These are phyloP conservation scores for Mesitornis unicolor DNA, from an alignment of 2,113 vertebrate species.

Conservation along the genomic window DNA sequence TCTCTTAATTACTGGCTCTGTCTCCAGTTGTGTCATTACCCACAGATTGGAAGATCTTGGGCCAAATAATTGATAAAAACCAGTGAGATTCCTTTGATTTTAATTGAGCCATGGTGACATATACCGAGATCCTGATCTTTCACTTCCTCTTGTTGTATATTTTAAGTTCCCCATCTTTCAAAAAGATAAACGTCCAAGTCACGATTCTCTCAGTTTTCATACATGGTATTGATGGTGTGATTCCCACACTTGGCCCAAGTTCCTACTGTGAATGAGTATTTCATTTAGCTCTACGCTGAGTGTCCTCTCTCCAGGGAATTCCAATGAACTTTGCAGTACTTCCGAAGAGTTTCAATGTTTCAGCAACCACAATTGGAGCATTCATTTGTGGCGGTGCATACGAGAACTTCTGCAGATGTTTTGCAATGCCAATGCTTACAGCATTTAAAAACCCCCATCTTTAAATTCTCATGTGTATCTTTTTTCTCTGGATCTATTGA, in stretches of 20 bases:
- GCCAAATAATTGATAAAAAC: conserved; percentile 27
- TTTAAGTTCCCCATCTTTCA: background rate
- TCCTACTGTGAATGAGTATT: conserved; percentile 1
- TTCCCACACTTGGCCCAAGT: background rate
- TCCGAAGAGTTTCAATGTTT: background rate
- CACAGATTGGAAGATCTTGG: conserved; percentile 21
- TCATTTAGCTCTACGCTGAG: background rate
- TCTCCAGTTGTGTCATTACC: conserved; percentile 51
- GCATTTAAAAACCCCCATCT: background rate
- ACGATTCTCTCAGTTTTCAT: background rate
- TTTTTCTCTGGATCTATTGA: background rate
- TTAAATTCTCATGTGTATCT: background rate
- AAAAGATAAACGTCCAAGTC: background rate
- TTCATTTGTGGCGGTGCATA: background rate
- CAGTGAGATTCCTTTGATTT: conserved; percentile 14
- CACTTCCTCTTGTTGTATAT: background rate
- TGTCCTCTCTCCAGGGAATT: background rate
- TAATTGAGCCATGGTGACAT: background rate
- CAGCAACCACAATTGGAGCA: background rate
- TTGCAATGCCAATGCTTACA: background rate
- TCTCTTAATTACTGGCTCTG: conserved; percentile 45
- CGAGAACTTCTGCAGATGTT: background rate
- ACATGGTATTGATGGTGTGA: background rate
- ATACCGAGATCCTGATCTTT: background rate
- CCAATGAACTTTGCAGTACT: background rate